Evolutionary conservation across 2,888 invertebrate species (phyloP), one percentile per base, ranked within the genome.

Genomic region (Agrenia bidenticulata): DNA sequence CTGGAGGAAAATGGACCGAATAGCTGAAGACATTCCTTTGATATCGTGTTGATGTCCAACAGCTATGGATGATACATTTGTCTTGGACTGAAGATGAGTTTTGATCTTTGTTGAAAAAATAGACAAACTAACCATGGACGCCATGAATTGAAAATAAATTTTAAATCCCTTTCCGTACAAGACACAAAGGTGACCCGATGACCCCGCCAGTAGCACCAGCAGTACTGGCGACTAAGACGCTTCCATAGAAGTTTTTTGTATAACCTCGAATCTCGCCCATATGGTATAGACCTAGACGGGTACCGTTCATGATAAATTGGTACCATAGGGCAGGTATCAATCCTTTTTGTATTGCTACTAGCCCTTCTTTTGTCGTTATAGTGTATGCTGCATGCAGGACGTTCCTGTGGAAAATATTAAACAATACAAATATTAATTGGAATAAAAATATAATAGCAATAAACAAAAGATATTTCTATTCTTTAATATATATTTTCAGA

Each of bases 31-130:
- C 77, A 89, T 88, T 17, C 89, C 87, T 0, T 81, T 79, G 77
- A 91, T 89, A 1, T 83, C 80, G 78, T 94, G 94, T 78, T 94
- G 94, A 78, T 89, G 86, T 0, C 94, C 94, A 0, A 94, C 94
- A 1, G 94, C 93, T 60, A 94, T 92, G 19, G 85, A 82, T 62
- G 82, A 80, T 0, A 85, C 86, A 39, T 72, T 1, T 7, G 89
- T 86, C 77, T 86, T 84, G 0, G 90, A 84, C 78, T 92, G 92
- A 9, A 92, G 81, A 76, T 91, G 87, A 1, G 90, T 90, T 81
- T 93, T 93, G 17, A 92, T 82, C 86, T 86, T 32, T 32, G n/a
- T n/a, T n/a, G n/a, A n/a, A n/a, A n/a, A 32, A 32, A 32, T 32
- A 32, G 32, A 50, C 23, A 63, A 51, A 37, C 9, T 19, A 26